phyloP scores from a whole-genome alignment of 2,888 invertebrate genomes.

The Minunthozetes semirufus region DNA sequence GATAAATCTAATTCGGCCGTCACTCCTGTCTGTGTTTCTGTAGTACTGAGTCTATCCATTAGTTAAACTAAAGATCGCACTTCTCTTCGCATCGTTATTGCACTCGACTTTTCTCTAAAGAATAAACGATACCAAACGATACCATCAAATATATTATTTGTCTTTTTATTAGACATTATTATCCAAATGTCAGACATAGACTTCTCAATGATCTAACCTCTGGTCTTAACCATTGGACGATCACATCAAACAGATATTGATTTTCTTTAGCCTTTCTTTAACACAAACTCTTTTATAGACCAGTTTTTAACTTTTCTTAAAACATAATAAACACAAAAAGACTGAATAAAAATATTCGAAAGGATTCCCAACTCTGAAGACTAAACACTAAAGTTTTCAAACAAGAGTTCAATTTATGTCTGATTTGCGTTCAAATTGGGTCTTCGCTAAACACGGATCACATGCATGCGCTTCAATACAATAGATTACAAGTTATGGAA shows the following conservation, averaged over 20 bases:
- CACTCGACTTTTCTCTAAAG: background rate
- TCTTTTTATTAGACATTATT: background rate
- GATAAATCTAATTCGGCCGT: constrained; percentile 13
- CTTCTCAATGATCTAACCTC: background rate
- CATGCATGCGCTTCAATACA: background rate
- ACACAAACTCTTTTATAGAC: too few species aligned
- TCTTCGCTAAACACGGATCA: background rate
- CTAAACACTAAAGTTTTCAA: background rate
- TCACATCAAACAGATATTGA: background rate
- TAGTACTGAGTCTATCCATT: background rate
- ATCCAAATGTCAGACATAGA: background rate
- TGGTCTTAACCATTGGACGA: background rate
- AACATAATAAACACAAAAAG: too few species aligned
- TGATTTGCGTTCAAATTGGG: background rate
- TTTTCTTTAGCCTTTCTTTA: background rate
- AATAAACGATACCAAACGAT: background rate
- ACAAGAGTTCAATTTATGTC: background rate
- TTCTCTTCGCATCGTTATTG: background rate
- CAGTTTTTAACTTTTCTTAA: too few species aligned
- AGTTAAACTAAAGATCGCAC: constrained; percentile 3
- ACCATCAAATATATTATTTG: background rate
- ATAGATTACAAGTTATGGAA: background rate
- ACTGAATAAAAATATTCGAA: too few species aligned
- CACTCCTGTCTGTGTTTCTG: background rate
- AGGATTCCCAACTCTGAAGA: background rate